phyloP scores from a whole-genome alignment of 2,113 vertebrate genomes.

The Azemiops feae region DNA sequence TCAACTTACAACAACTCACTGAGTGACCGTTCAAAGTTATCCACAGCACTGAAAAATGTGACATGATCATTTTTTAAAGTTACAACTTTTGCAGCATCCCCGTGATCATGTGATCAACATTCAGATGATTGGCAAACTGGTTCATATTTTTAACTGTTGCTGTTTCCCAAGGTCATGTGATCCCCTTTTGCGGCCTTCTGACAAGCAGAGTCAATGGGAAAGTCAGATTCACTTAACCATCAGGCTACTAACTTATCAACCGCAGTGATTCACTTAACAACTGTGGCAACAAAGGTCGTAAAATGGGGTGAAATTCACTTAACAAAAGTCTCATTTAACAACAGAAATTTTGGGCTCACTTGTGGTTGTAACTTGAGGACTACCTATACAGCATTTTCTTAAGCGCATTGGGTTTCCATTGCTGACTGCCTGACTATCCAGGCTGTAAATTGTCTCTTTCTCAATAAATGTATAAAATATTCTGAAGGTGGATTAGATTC shows the following conservation, averaged over 20 bases:
- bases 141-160: neutral
- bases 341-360: neutral
- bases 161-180: neutral
- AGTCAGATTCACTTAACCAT: neutral
- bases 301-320: neutral
- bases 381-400: neutral
- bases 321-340: neutral
- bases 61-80: neutral
- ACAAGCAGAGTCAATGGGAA: neutral
- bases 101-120: neutral
- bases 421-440: no score
- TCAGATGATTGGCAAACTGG: neutral
- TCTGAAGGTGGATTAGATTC: neutral
- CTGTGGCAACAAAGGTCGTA: neutral
- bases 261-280: neutral
- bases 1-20: neutral
- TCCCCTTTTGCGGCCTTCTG: neutral
- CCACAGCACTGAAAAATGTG: neutral
- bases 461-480: neutral
- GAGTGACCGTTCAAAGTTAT: neutral
- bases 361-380: neutral
- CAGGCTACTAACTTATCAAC: neutral
- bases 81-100: neutral
- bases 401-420: neutral
- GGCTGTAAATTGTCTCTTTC: neutral